Base-by-base conservation (phyloP, 2,113 vertebrate genomes). In the Melierax canorus region DNA sequence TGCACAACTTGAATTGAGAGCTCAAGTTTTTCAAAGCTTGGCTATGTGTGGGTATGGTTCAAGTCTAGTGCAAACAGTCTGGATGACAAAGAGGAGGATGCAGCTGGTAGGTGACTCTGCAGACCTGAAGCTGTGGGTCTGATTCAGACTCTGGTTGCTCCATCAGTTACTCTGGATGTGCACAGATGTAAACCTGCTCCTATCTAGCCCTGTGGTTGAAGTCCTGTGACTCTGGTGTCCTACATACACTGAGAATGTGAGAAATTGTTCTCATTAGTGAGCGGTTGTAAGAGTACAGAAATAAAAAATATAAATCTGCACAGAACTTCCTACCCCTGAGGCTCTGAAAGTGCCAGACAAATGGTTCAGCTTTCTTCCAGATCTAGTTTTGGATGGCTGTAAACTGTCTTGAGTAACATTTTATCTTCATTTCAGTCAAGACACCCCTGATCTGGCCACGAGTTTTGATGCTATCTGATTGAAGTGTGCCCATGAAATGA, bases 401-500 rank as follows among this genome's bases (percentile, higher is more conserved):
- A 77, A 92, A 92, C 88, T 1, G 3, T 67, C 89, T 72, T 27
- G 53, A 94, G 79, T 81, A 78, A 86, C 0, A 0, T 90, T 97
- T 91, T 77, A 69, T 88, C 93, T 91, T 89, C 90, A 75, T 97
- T 92, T 90, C 94, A 45, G 72, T 93, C 88, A 74, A n/a, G 92
- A 45, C 55, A 71, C 55, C 90, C 53, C 82, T 19, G 80, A 56
- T 88, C 80, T 4, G 15, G 51, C 59, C 63, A 72, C 4, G 30
- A 27, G 75, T 83, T 95, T 84, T 59, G 56, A 87, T 95, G 62
- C 45, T 18, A 43, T 66, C 83, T 96, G 95, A 95, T 92, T 95
- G 96, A 97, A 93, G 93, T 96, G 96, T 97, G 97, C 96, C 95
- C 48, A 30, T 77, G 96, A 96, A 97, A 97, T 59, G 59, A 93